Base-by-base conservation (phyloP, 92 coral and sea anemone species). In the Paragorgia papillata region DNA sequence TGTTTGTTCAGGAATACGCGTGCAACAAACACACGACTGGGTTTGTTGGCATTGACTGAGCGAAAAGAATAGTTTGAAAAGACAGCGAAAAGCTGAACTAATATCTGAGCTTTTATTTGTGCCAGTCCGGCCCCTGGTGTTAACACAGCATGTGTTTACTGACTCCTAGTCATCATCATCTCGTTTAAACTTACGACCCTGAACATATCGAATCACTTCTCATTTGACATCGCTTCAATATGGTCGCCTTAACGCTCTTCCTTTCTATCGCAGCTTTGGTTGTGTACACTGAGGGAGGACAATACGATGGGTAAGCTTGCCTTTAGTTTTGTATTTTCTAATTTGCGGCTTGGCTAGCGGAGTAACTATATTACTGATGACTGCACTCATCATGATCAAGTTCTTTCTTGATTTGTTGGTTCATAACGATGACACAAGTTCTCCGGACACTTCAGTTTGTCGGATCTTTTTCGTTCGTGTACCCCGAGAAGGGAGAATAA, bases 191-290 rank as follows among this genome's bases (percentile, higher is more conserved):
- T 37, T 34, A 64, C 50, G 28, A 37, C 30, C 4, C 71, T n/a
- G 6, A 64, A 2, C 54, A n/a, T 31, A 64, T 37, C 71, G n/a
- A 64, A 37, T 62, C 71, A 64, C 71, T 64, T 64, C 71, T 35
- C 8, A 64, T 15, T 2, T 6, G 25, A 64, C 27, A 19, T 26
- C 20, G 17, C 21, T 60, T 64, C 41, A 64, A 1, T 49, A 64
- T 64, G 71, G 24, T 40, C 54, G 31, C 29, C 35, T 35, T 64
- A n/a, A 21, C 32, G 26, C 28, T 14, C 35, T 64, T 64, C 21
- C 29, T 64, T 37, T 64, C 37, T 49, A 53, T 28, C 4, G 54
- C 48, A 7, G 25, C 37, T 8, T 12, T 18, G 18, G 9, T 62
- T 12, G 14, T 28, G 5, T 64, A 13, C 71, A 19, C 29, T 8